Evolutionary conservation across 1,140 invertebrate species (phyloP).

Genomic region (Drosophila insularis): DNA sequence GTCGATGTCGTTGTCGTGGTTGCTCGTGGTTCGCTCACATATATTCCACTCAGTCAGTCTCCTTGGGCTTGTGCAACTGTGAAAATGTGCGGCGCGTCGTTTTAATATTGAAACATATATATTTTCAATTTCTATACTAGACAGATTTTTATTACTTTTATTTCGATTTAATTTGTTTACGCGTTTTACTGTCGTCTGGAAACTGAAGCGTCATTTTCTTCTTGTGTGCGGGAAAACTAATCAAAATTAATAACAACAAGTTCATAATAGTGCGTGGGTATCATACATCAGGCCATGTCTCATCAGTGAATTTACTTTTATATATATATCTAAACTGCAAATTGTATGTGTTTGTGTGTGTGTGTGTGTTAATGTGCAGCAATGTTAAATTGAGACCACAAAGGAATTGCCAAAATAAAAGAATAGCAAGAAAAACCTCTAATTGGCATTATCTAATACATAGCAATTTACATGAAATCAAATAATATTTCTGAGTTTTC

Average conservation of each 20-base stretch:
- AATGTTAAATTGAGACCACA: conserved; percentile 32
- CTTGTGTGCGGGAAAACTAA: conserved; percentile 23
- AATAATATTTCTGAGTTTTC: conserved; percentile 53
- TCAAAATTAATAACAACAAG: conserved; percentile 30
- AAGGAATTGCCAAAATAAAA: conserved; percentile 36
- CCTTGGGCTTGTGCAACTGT: conserved; percentile 80
- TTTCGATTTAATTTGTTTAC: conserved; percentile 53
- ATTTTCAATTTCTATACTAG: conserved; percentile 7
- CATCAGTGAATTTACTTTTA: conserved; percentile 41
- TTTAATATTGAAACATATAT: conserved; percentile 45
- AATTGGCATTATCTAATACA: conserved; percentile 51
- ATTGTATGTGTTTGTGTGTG: conserved; percentile 13
- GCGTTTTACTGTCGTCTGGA: conserved; percentile 16
- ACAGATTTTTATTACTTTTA: conserved; percentile 41
- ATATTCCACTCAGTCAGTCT: conserved; percentile 70
- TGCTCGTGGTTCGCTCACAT: conserved; percentile 43
- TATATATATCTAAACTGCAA: conserved; percentile 51
- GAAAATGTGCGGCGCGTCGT: conserved; percentile 75
- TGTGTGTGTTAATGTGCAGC: conserved; percentile 36
- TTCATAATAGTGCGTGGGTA: conserved; percentile 52
- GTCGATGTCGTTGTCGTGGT: conserved; percentile 23
- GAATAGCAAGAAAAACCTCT: background rate
- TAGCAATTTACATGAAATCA: conserved; percentile 26
- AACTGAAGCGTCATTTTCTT: conserved; percentile 16
- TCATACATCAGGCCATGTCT: conserved; percentile 22